These are phyloP conservation scores for Drosophila eohydei DNA, from an alignment of 2,888 invertebrate genomes.

Conservation along the genomic window DNA sequence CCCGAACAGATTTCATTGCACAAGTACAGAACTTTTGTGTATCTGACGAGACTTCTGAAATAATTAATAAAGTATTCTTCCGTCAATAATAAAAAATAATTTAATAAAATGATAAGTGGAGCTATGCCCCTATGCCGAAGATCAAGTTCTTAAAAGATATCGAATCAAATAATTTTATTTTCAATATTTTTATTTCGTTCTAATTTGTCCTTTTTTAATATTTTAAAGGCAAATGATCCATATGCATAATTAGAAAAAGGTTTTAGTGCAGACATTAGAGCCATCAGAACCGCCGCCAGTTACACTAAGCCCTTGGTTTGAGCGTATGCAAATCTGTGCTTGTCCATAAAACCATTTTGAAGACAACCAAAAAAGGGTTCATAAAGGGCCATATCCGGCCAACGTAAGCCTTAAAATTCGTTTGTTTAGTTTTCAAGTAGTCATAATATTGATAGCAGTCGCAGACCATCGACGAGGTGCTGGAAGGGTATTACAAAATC, in stretches of 20 bases:
- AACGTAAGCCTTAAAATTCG: slow-evolving; percentile 51
- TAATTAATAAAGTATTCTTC: too few species aligned
- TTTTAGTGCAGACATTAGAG: neutral
- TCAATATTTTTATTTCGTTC: neutral
- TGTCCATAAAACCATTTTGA: slow-evolving; percentile 29
- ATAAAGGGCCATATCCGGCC: slow-evolving; percentile 44
- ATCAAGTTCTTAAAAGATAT: neutral
- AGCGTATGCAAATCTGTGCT: neutral
- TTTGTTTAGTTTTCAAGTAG: slow-evolving; percentile 72
- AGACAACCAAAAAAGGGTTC: slow-evolving; percentile 33
- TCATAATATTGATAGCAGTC: slow-evolving; percentile 48
- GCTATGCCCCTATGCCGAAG: too few species aligned
- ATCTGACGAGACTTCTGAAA: neutral
- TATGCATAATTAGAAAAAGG: neutral
- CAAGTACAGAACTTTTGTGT: neutral
- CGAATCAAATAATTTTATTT: neutral
- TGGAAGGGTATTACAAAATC: slow-evolving; percentile 54
- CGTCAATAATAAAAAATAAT: too few species aligned
- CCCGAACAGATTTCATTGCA: neutral
- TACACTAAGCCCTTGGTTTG: slow-evolving; percentile 13
- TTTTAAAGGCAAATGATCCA: neutral
- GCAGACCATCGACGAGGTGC: slow-evolving; percentile 15
- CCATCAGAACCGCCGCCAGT: slow-evolving; percentile 32
- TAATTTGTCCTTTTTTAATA: neutral
- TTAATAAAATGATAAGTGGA: too few species aligned